Percentiles rank a stretch among this genome's conserved stretches.
Evolutionary conservation across 53 echinoderm and acorn worm species (phyloP).

Genomic region (Stichopus horrens): DNA sequence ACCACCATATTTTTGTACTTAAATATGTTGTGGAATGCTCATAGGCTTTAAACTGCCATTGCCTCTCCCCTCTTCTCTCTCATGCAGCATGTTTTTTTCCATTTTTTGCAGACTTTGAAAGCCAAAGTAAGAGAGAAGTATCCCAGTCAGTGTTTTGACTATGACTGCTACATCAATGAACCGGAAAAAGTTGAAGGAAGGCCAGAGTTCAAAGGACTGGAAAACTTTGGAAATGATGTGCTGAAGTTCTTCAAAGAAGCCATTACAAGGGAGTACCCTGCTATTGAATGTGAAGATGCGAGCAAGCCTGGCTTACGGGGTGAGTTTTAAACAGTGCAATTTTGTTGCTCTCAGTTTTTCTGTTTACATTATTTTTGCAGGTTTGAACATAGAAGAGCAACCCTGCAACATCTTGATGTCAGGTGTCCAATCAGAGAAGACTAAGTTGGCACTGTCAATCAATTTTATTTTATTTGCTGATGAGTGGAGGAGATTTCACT

Average conservation of each 20-base stretch:
- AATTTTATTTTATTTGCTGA: too few species aligned
- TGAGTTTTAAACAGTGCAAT: neutral
- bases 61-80: neutral
- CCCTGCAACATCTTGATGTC: too few species aligned
- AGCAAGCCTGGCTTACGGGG: conserved; percentile 7
- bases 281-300: neutral
- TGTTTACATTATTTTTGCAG: neutral
- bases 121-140: conserved; percentile 57
- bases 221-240: conserved; percentile 74
- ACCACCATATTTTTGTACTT: neutral
- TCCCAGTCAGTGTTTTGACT: conserved; percentile 60
- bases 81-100: too few species aligned
- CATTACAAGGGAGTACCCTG: conserved; percentile 74
- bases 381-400: too few species aligned
- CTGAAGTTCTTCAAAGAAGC: conserved; percentile 81
- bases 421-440: too few species aligned
- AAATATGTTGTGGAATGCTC: neutral
- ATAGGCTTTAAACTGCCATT: neutral
- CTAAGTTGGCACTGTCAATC: too few species aligned
- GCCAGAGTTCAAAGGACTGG: conserved; percentile 63
- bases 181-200: conserved; percentile 50
- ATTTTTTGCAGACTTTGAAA: conserved; percentile 69
- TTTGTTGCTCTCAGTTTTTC: neutral
- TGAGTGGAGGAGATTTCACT: neutral
- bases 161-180: conserved; percentile 72